Percentiles rank a stretch among this genome's conserved stretches.
phyloP scores from a whole-genome alignment of 1,140 invertebrate genomes.

The Portunus trituberculatus region DNA sequence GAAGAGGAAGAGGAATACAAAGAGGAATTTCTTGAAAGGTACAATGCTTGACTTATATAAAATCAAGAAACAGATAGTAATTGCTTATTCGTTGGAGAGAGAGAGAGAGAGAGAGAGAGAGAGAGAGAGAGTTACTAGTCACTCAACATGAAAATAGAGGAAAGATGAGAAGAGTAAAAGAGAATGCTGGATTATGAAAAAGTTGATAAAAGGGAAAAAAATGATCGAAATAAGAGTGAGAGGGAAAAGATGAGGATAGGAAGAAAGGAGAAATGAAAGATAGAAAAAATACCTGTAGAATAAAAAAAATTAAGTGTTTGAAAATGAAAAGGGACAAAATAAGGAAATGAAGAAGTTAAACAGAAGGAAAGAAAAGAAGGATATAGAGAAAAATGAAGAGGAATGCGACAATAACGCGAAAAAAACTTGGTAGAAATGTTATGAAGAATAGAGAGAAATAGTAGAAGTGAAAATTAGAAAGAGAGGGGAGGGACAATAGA shows the following conservation, averaged over 20 bases:
- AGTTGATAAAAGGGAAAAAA: not conserved
- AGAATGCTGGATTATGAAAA: no score
- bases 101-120: no score
- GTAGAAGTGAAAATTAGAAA: not conserved
- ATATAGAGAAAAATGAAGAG: no score
- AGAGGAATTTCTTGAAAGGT: not conserved
- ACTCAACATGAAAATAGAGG: not conserved
- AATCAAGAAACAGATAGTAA: no score
- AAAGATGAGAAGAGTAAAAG: not conserved
- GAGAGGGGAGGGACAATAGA: not conserved
- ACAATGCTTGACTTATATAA: no score
- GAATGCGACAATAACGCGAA: no score
- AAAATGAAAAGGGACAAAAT: not conserved
- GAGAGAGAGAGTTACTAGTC: not conserved
- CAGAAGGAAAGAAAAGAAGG: not conserved
- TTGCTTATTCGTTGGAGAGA: no score
- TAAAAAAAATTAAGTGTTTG: not conserved
- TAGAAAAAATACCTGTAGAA: not conserved
- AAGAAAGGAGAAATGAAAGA: not conserved
- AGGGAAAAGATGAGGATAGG: not conserved
- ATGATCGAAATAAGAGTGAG: no score
- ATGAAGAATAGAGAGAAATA: not conserved
- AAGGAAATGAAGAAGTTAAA: not conserved
- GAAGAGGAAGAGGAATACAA: not conserved
- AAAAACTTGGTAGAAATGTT: not conserved